phyloP scores from a whole-genome alignment of 1,140 invertebrate species.

The Euwallacea fornicatus region DNA sequence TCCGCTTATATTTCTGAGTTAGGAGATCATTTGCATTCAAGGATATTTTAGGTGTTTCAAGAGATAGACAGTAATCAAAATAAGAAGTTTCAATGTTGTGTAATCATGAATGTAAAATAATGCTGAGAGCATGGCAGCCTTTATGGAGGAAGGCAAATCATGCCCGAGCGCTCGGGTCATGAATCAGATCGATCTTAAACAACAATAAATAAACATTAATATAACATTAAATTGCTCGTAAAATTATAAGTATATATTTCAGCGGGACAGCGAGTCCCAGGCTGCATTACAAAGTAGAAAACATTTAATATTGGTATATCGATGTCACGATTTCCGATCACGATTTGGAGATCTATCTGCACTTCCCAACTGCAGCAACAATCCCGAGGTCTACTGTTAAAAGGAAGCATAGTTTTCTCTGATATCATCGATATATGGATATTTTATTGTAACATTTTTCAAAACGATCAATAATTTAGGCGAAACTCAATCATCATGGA shows the following conservation, averaged over 20 bases:
- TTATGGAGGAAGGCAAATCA: constrained; percentile 27
- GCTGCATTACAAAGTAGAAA: constrained; percentile 42
- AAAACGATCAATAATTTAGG: too few species aligned
- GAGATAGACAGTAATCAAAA: too few species aligned
- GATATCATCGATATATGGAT: background rate
- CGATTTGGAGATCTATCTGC: constrained; percentile 42
- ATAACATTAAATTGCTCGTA: constrained; percentile 51
- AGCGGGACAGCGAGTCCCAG: constrained; percentile 39
- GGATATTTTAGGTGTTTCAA: too few species aligned
- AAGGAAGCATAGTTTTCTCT: constrained; percentile 2
- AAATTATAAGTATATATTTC: constrained; percentile 53
- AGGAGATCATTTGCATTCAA: background rate
- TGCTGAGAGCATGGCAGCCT: background rate
- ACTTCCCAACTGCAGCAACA: constrained; percentile 27
- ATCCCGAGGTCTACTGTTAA: constrained; percentile 15
- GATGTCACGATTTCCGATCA: constrained; percentile 50
- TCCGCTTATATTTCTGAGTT: constrained; percentile 3
- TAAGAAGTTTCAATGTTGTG: too few species aligned
- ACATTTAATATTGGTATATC: constrained; percentile 53
- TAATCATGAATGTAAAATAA: background rate
- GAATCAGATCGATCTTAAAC: constrained; percentile 43
- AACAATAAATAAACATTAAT: constrained; percentile 48
- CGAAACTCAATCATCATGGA: too few species aligned
- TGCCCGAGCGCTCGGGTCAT: constrained; percentile 32
- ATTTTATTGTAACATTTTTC: too few species aligned